Evolutionary conservation across 2,888 invertebrate genomes (phyloP).

Genomic region (Macrosiphum euphorbiae): DNA sequence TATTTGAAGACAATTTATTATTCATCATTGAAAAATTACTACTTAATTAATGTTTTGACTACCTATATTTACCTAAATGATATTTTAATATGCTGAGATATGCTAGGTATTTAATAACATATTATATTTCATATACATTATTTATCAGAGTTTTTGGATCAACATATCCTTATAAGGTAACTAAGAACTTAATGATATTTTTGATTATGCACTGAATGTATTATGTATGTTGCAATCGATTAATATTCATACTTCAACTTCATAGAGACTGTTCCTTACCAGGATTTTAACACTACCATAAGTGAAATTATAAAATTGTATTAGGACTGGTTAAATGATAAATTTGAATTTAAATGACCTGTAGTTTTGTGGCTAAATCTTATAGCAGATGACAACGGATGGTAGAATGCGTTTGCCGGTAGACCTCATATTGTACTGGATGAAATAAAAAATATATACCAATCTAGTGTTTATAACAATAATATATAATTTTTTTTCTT

Average conservation of each 20-base stretch:
- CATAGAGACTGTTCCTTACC: too few relatives aligned
- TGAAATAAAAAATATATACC: background rate
- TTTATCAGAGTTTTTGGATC: background rate
- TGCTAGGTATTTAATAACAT: background rate
- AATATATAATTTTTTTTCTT: slow-evolving; percentile 11
- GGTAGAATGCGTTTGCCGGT: too few relatives aligned
- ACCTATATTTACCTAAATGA: background rate
- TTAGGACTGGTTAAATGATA: too few relatives aligned
- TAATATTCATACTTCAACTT: background rate
- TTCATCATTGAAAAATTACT: background rate
- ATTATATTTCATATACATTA: background rate
- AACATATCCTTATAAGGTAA: background rate
- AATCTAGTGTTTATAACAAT: background rate
- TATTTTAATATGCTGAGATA: background rate
- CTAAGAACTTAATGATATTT: background rate
- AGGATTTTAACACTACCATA: background rate
- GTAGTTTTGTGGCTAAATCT: too few relatives aligned
- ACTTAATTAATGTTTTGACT: background rate
- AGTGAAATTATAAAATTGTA: too few relatives aligned
- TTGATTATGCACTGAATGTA: background rate
- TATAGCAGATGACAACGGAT: too few relatives aligned
- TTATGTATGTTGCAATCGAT: background rate
- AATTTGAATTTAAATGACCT: too few relatives aligned
- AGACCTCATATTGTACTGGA: background rate
- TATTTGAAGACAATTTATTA: background rate